Evolutionary conservation across 92 coral and sea anemone species (phyloP).

Genomic region (Montipora capitata): DNA sequence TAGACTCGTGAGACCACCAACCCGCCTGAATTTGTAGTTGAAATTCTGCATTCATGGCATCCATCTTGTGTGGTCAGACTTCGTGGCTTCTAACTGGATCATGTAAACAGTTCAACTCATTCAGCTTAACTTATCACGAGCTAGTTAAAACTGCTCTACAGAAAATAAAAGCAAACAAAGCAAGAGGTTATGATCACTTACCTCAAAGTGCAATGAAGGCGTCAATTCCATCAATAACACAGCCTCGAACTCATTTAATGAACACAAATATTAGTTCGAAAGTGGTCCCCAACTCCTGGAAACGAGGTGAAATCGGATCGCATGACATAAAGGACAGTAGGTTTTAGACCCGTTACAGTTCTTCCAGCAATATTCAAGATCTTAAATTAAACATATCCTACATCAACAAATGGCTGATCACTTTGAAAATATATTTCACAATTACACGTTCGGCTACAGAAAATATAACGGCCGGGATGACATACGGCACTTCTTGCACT

Average conservation of each 20-base stretch:
- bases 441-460: slow-evolving; percentile 34
- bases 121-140: neutral
- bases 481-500: slow-evolving; percentile 15
- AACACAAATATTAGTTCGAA: slow-evolving; percentile 10
- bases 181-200: slow-evolving; percentile 41
- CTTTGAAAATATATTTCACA: neutral
- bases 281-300: slow-evolving; percentile 45
- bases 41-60: no score
- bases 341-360: no score
- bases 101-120: neutral
- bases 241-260: slow-evolving; percentile 17
- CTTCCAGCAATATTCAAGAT: slow-evolving; percentile 1
- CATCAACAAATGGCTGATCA: slow-evolving; percentile 26
- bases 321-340: no score
- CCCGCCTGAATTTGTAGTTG: no score
- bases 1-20: no score
- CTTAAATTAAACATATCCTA: slow-evolving; percentile 19
- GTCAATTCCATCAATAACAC: slow-evolving; percentile 1
- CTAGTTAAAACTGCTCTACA: slow-evolving; percentile 22
- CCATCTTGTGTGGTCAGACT: no score
- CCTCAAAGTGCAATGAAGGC: slow-evolving; percentile 62
- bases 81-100: no score
- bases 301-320: neutral
- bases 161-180: slow-evolving; percentile 50
- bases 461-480: slow-evolving; percentile 12